Conservation (phyloP, 1,140 invertebrate genomes). For the Drosophila bifasciata region DNA sequence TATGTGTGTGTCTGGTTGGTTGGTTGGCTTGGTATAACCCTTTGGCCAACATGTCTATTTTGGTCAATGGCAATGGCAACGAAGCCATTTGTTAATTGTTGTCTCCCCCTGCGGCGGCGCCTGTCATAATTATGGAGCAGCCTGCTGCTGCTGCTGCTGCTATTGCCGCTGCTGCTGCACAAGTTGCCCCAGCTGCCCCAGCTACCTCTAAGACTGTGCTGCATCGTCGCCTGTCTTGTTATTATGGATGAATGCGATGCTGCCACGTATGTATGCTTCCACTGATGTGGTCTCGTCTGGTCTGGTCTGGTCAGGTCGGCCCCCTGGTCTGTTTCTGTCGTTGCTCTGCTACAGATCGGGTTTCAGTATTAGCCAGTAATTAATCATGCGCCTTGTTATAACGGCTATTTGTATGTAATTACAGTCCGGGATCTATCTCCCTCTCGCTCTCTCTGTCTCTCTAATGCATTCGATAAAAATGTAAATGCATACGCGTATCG, state of each 20-base stretch:
- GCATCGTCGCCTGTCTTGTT: slow-evolving; percentile 31
- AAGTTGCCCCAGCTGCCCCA: slow-evolving; percentile 59
- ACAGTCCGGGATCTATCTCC: slow-evolving; percentile 54
- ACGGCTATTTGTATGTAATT: slow-evolving; percentile 57
- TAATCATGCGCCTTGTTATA: slow-evolving; percentile 64
- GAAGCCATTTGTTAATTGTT: slow-evolving; percentile 66
- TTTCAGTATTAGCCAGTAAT: slow-evolving; percentile 71
- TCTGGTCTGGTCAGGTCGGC: background rate
- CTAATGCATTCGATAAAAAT: slow-evolving; percentile 65
- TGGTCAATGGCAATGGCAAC: slow-evolving; percentile 35
- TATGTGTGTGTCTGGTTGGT: slow-evolving; percentile 1
- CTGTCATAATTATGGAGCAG: slow-evolving; percentile 66
- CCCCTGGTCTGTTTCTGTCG: background rate
- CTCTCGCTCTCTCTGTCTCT: too few relatives aligned
- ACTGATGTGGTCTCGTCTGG: too few relatives aligned
- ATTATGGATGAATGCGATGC: slow-evolving; percentile 37
- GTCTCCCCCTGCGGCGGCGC: slow-evolving; percentile 30
- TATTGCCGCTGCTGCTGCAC: background rate
- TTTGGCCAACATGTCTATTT: slow-evolving; percentile 56
- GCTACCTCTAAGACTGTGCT: slow-evolving; percentile 34
- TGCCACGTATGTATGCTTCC: slow-evolving; percentile 1
- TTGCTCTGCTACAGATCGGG: slow-evolving; percentile 43
- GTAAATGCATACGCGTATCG: slow-evolving; percentile 57
- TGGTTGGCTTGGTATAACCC: slow-evolving; percentile 37
- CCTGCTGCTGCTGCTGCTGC: too few relatives aligned